Percentiles rank a stretch among this genome's conserved stretches.
Conservation (phyloP, 2,888 invertebrate species). For the Drosophila acutilabella region DNA sequence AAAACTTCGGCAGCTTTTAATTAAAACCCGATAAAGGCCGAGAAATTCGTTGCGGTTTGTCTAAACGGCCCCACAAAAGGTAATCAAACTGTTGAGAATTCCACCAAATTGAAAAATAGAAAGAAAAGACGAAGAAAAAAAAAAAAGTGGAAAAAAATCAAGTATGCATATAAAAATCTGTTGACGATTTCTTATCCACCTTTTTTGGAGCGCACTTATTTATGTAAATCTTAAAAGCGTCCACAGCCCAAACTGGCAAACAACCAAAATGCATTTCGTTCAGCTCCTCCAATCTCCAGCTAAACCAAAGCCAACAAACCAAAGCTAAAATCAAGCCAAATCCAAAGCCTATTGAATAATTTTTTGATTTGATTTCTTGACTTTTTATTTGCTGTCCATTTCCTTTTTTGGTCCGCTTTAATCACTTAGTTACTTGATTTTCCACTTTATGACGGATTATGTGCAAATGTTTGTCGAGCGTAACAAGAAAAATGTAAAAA, state of each 20-base stretch:
- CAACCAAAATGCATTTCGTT: conserved; percentile 68
- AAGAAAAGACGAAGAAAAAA: conserved; percentile 13
- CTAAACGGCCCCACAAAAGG: conserved; percentile 48
- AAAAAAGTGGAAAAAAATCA: neutral
- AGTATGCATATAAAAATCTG: conserved; percentile 32
- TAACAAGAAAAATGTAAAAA: conserved; percentile 2
- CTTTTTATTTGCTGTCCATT: conserved; percentile 18
- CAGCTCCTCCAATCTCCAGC: conserved; percentile 14
- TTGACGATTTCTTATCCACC: conserved; percentile 65
- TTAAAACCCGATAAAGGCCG: conserved; percentile 66
- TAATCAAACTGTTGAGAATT: conserved; percentile 42
- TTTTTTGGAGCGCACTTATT: conserved; percentile 64
- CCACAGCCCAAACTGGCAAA: conserved; percentile 51
- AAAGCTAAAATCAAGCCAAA: conserved; percentile 34
- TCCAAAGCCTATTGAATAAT: conserved; percentile 71
- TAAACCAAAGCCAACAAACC: conserved; percentile 22
- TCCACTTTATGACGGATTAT: conserved; percentile 80
- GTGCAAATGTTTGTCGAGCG: conserved; percentile 67
- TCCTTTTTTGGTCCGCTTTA: conserved; percentile 52
- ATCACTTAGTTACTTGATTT: conserved; percentile 77
- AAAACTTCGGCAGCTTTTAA: conserved; percentile 69
- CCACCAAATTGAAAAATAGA: conserved; percentile 19
- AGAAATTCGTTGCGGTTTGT: conserved; percentile 70
- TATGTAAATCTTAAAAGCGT: conserved; percentile 70
- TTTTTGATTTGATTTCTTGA: conserved; percentile 65